Percentiles rank a stretch among this genome's conserved stretches.
Conservation (phyloP, 1,140 invertebrate species). For the Tetranychus urticae region DNA sequence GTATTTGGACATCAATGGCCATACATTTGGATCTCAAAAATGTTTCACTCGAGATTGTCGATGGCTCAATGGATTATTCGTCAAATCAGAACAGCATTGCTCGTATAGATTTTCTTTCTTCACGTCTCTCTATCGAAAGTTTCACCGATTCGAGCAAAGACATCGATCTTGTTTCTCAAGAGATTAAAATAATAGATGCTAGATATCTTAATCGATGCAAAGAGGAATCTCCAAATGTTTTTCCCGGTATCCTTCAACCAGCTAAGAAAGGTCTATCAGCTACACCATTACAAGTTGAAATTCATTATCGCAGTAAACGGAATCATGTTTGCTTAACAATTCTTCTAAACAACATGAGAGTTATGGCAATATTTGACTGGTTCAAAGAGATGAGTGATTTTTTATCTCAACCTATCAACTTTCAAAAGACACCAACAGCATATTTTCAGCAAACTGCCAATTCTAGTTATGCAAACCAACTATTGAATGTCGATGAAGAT, state of each 20-base stretch:
- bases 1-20: constrained; percentile 43
- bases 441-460: background rate
- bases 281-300: constrained; percentile 49
- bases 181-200: constrained; percentile 64
- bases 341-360: constrained; percentile 75
- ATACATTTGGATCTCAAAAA: constrained; percentile 65
- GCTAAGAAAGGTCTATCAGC: constrained; percentile 21
- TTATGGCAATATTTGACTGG: constrained; percentile 84
- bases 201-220: constrained; percentile 37
- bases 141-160: constrained; percentile 69
- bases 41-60: constrained; percentile 45
- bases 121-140: constrained; percentile 51
- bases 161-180: constrained; percentile 71
- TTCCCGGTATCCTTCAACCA: constrained; percentile 65
- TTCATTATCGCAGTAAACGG: constrained; percentile 36
- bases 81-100: constrained; percentile 31
- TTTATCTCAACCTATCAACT: background rate
- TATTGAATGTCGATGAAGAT: background rate
- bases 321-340: constrained; percentile 62
- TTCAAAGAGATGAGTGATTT: constrained; percentile 40
- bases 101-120: constrained; percentile 75
- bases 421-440: background rate
- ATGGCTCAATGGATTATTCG: constrained; percentile 11
- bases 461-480: background rate
- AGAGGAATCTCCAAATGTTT: constrained; percentile 51